Evolutionary conservation across 2,888 invertebrate genomes (phyloP).

Genomic region (Heliconius charithonia): DNA sequence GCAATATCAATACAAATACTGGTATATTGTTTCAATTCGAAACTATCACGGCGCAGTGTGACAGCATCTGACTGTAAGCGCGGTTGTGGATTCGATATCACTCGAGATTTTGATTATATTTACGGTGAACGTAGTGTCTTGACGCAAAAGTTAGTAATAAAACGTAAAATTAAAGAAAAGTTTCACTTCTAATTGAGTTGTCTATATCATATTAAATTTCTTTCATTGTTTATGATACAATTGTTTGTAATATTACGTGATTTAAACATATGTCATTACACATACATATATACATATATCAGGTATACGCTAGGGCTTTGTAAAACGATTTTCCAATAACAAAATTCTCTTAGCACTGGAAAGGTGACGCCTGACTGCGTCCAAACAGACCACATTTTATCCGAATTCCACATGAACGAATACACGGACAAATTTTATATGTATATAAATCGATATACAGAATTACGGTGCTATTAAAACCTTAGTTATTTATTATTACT

Average conservation of each 20-base stretch:
- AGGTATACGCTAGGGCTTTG: neutral
- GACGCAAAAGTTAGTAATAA: too few species aligned
- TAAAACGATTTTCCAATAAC: conserved; percentile 8
- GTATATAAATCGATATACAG: neutral
- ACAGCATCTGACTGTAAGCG: too few species aligned
- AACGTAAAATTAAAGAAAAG: too few species aligned
- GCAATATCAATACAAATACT: too few species aligned
- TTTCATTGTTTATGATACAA: too few species aligned
- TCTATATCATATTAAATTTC: too few species aligned
- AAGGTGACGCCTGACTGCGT: conserved; percentile 21
- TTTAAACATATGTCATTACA: neutral
- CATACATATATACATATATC: neutral
- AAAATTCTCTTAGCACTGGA: conserved; percentile 24
- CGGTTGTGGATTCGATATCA: too few species aligned
- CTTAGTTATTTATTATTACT: neutral
- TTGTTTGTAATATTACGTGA: neutral
- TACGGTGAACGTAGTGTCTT: too few species aligned
- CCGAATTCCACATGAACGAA: conserved; percentile 26
- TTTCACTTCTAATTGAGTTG: too few species aligned
- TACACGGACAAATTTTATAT: conserved; percentile 9
- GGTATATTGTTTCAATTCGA: too few species aligned
- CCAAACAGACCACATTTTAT: conserved; percentile 28
- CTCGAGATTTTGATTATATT: too few species aligned
- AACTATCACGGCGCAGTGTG: too few species aligned
- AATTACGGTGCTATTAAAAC: neutral